A percentile compares a stretch with the other conserved stretches of the same genome.
Conservation (phyloP, 2,888 invertebrate species). For the Timema podura region DNA sequence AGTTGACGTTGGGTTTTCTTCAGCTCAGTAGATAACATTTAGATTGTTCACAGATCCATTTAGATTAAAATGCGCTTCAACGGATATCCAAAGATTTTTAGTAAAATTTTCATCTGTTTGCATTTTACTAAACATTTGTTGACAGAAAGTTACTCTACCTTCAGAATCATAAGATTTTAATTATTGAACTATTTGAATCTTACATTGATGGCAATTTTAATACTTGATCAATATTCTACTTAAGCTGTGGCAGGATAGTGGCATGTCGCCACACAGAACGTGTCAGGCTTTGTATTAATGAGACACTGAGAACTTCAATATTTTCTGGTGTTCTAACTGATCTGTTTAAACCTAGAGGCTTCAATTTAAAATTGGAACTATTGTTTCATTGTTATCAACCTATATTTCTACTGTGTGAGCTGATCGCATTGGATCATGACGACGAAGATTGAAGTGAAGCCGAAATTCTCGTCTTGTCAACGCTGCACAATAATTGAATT, state of each 20-base stretch:
- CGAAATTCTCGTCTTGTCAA: not conserved
- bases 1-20: not conserved
- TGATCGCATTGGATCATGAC: not conserved
- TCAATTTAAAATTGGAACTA: not conserved
- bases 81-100: slow-evolving; percentile 12
- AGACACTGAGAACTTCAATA: not conserved
- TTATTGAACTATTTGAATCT: slow-evolving; percentile 20
- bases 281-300: not conserved
- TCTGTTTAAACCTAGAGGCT: not conserved
- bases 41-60: slow-evolving; percentile 14
- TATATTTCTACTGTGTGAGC: not conserved
- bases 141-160: slow-evolving; percentile 17
- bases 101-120: slow-evolving; percentile 16
- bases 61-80: slow-evolving; percentile 20
- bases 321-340: not conserved
- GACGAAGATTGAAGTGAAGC: not conserved
- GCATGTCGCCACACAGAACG: slow-evolving; percentile 5
- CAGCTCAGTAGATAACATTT: slow-evolving; percentile 8
- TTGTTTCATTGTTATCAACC: slow-evolving; percentile 11
- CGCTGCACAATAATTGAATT: not conserved
- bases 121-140: slow-evolving; percentile 7
- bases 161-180: slow-evolving; percentile 14
- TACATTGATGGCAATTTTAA: slow-evolving; percentile 19
- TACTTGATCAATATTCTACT: slow-evolving; percentile 9
- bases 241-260: not conserved